A percentile compares a stretch with the other conserved stretches of the same genome.
Conservation (phyloP, 2,113 vertebrate genomes). For the Phodopus roborovskii region DNA sequence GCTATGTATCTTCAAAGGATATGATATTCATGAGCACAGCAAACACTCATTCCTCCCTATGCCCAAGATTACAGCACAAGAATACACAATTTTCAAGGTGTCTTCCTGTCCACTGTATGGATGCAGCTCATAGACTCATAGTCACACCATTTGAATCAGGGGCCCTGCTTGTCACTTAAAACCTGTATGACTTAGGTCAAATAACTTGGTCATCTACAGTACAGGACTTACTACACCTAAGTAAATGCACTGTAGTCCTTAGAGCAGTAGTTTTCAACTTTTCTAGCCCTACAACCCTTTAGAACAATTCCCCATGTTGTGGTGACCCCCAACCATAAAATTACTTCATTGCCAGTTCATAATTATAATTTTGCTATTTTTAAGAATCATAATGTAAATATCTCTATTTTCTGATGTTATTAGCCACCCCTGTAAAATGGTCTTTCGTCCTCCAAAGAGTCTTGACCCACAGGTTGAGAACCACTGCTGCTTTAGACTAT, state of each 20-base stretch:
- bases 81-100: fast-evolving
- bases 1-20: background rate
- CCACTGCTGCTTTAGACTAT: background rate
- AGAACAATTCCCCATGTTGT: background rate
- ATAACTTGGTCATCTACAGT: background rate
- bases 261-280: background rate
- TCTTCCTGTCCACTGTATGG: fast-evolving
- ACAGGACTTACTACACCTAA: background rate
- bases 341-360: background rate
- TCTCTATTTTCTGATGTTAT: background rate
- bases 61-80: background rate
- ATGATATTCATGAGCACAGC: background rate
- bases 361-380: background rate
- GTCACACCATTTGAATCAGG: background rate
- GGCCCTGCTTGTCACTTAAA: background rate
- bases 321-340: background rate
- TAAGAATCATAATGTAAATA: background rate
- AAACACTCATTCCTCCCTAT: background rate
- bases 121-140: background rate
- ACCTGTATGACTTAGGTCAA: background rate
- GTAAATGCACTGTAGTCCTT: background rate
- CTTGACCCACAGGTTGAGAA: background rate
- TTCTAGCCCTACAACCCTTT: background rate
- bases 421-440: background rate
- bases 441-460: background rate